Conservation (phyloP, 92 coral and sea anemone species). For the Umimayanthus chanpuru region DNA sequence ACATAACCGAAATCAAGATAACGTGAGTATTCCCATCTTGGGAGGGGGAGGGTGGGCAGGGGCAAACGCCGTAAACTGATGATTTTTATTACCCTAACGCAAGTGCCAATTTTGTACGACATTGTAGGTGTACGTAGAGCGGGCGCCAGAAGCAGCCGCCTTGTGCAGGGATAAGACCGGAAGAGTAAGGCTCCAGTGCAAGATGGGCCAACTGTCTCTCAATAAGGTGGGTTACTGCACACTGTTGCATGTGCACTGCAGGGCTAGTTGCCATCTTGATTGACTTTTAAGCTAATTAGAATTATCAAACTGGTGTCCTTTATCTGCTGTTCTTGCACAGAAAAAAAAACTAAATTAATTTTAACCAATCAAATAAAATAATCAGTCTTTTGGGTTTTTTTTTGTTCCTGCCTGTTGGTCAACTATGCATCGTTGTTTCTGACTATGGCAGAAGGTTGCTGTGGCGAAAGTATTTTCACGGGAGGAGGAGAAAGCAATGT, state of each 20-base stretch:
- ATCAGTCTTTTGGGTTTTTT: too few relatives aligned
- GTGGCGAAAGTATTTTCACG: not conserved
- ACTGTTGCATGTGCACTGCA: not conserved
- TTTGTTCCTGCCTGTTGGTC: too few relatives aligned
- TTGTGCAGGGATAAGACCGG: conserved; percentile 85
- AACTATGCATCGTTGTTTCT: not conserved
- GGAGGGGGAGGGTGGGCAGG: not conserved
- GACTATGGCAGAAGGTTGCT: not conserved
- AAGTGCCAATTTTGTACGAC: not conserved
- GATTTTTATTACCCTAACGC: too few relatives aligned
- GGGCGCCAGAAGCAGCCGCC: conserved; percentile 74
- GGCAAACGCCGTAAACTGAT: not conserved
- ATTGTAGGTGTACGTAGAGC: conserved; percentile 74
- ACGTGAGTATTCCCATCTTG: too few relatives aligned
- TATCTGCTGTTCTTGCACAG: not conserved
- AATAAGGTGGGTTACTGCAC: conserved; percentile 61
- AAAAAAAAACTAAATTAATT: too few relatives aligned
- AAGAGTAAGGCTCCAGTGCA: conserved; percentile 70
- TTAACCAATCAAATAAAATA: too few relatives aligned
- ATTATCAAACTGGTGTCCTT: not conserved
- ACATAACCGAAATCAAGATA: not conserved
- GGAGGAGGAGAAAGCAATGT: not conserved
- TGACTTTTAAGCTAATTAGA: too few relatives aligned
- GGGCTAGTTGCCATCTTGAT: not conserved
- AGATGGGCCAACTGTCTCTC: conserved; percentile 62